Percentiles rank a stretch among this genome's conserved stretches.
Evolutionary conservation across 2,797 vertebrate species (phyloP).

Genomic region (Micropoecilia bifurca): DNA sequence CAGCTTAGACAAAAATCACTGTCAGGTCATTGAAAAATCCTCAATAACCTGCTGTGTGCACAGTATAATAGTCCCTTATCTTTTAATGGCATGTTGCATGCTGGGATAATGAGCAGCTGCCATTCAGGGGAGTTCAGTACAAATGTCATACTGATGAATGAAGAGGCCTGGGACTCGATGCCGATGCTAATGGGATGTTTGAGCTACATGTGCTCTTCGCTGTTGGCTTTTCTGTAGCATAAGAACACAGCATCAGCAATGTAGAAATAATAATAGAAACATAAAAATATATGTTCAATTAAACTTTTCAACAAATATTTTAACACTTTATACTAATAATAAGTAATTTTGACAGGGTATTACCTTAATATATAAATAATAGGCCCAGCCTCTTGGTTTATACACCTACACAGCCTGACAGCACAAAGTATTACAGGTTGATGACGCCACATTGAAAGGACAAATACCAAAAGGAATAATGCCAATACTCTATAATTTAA

Average conservation of each 20-base stretch:
- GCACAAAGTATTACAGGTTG: neutral
- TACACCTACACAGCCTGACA: neutral
- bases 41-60: slow-evolving; percentile 31
- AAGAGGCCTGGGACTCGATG: slow-evolving; percentile 23
- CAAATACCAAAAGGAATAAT: neutral
- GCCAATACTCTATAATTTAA: neutral
- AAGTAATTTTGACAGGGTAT: neutral
- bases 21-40: slow-evolving; percentile 29
- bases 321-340: neutral
- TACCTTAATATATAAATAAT: neutral
- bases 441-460: neutral
- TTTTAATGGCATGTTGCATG: slow-evolving; percentile 55
- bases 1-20: slow-evolving; percentile 25
- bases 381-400: neutral
- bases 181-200: slow-evolving; percentile 30
- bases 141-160: slow-evolving; percentile 56
- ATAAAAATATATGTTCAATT: neutral
- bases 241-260: neutral
- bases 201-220: neutral
- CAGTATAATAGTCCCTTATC: slow-evolving; percentile 57
- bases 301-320: neutral
- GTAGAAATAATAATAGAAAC: neutral
- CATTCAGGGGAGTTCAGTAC: slow-evolving; percentile 48
- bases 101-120: slow-evolving; percentile 59
- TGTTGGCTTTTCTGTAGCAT: slow-evolving; percentile 8